Evolutionary conservation across 2,888 invertebrate genomes (phyloP).

Genomic region (Neuroscelio doddi): DNA sequence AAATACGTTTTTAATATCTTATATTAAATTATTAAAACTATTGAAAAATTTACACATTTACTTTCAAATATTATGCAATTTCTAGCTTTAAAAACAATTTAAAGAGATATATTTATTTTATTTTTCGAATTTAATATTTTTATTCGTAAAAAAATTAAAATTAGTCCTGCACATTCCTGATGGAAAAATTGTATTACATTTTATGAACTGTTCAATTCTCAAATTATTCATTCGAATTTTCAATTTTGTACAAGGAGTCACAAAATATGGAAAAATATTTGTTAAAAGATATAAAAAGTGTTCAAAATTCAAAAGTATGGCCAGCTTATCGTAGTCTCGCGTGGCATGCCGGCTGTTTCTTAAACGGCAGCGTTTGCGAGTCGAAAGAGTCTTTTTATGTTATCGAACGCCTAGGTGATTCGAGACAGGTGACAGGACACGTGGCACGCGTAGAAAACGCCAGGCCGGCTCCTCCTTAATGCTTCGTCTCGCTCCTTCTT

Average conservation of each 20-base stretch:
- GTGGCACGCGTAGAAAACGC: slow-evolving; percentile 42
- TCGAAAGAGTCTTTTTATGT: slow-evolving; percentile 33
- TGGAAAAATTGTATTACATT: too few relatives aligned
- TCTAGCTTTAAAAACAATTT: too few relatives aligned
- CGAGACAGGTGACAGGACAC: slow-evolving; percentile 40
- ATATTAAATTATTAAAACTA: too few relatives aligned
- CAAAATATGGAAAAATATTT: too few relatives aligned
- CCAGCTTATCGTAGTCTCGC: slow-evolving; percentile 8
- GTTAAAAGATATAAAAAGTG: neutral
- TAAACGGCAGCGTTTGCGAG: slow-evolving; percentile 14
- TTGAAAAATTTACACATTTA: too few relatives aligned
- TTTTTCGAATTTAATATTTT: neutral
- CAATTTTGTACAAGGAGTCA: too few relatives aligned
- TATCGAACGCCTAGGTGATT: slow-evolving; percentile 36
- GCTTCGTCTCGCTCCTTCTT: slow-evolving; percentile 24
- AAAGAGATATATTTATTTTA: too few relatives aligned
- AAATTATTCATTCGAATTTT: neutral
- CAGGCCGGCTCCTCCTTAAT: slow-evolving; percentile 30
- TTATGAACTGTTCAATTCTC: neutral
- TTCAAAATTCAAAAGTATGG: too few relatives aligned
- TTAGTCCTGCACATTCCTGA: neutral
- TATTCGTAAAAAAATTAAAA: neutral
- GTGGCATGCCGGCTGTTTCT: slow-evolving; percentile 20
- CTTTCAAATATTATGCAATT: too few relatives aligned
- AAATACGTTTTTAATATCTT: too few relatives aligned